phyloP scores from a whole-genome alignment of 2,797 vertebrate genomes.

The Sebastolobus alascanus region DNA sequence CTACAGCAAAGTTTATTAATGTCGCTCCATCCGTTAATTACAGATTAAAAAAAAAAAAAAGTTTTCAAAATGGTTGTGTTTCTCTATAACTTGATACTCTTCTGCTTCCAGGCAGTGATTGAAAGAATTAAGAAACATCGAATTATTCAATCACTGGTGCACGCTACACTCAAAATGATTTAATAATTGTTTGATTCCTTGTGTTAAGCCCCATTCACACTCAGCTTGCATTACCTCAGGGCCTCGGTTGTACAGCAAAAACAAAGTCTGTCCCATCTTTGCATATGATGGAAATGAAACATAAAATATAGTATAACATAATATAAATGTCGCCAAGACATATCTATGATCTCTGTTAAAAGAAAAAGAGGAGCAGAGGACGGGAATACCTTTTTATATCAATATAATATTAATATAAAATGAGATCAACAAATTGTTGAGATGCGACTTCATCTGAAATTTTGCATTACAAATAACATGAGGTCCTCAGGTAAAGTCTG shows the following conservation, averaged over 20 bases:
- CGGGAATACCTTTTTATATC: not conserved
- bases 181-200: not conserved
- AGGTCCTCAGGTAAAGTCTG: not conserved
- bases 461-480: not conserved
- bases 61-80: not conserved
- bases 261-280: not conserved
- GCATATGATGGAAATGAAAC: not conserved
- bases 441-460: not conserved
- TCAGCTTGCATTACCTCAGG: not conserved
- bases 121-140: not conserved
- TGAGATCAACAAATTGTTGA: not conserved
- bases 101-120: constrained; percentile 6
- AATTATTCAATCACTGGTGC: not conserved
- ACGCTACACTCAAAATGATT: not conserved
- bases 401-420: not conserved
- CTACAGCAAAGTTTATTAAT: not conserved
- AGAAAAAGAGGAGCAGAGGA: not conserved
- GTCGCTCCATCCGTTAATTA: not conserved
- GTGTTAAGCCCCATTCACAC: not conserved
- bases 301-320: too few species aligned
- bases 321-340: not conserved
- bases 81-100: not conserved
- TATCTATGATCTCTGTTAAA: not conserved
- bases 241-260: too few species aligned
- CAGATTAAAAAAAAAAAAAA: not conserved